Evolutionary conservation across 2,113 vertebrate species (phyloP), one percentile per base, ranked within the genome.

Genomic region (Ailuropoda melanoleuca): DNA sequence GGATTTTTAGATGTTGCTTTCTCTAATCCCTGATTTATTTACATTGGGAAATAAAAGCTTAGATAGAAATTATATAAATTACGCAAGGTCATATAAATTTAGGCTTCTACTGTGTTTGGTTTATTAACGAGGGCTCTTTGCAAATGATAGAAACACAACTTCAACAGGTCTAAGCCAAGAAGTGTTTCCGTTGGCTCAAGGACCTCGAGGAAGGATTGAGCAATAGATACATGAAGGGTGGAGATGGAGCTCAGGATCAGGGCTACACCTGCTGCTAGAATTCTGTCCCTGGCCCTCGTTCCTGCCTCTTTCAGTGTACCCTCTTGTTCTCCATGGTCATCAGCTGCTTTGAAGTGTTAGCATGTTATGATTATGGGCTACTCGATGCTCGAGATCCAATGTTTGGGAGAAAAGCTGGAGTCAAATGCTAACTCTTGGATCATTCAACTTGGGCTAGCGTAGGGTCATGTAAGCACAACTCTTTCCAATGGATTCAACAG

Each of bases 211-310:
- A 58, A 89, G 4, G 10, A 64, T 48, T 55, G n/a, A 66, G 7
- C 11, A n/a, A 50, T 10, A 62, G 31, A 5, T 58, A 23, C 15
- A 14, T 1, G 26, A 83, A 37, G 3, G 1, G 0, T 15, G 18
- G 21, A 56, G 14, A 24, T 31, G 26, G 58, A 66, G 13, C 17
- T 89, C 18, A 62, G 48, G n/a, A 18, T 24, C 4, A 24, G 11
- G 18, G 43, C 17, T n/a, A 5, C 4, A 31, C 19, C 29, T 14
- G 4, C 26, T 53, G 2, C 34, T 19, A 15, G 24, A 31, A 11
- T 90, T 77, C 29, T 26, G 2, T 72, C 8, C 2, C 1, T 4
- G 1, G 53, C 23, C n/a, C 17, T 68, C 18, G 31, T n/a, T 29
- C 26, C 11, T 92, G 48, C 6, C 4, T 80, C 29, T 89, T 50